These are phyloP conservation scores for Australoheros scitulus DNA, from an alignment of 2,113 vertebrate species.

Conservation along the genomic window DNA sequence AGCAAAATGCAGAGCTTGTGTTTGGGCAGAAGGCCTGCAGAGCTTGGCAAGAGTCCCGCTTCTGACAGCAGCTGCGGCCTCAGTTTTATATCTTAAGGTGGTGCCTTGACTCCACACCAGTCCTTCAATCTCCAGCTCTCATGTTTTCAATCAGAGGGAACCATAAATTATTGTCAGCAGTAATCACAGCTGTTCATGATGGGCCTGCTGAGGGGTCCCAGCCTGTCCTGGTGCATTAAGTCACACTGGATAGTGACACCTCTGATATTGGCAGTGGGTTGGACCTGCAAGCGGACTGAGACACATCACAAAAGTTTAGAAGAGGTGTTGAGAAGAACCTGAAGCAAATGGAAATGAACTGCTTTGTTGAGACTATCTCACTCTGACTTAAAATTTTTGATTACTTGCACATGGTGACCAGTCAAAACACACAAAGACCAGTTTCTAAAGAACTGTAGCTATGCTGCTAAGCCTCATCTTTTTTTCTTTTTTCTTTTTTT, in stretches of 20 bases:
- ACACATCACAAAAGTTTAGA: conserved; percentile 51
- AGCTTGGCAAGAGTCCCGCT: conserved; percentile 64
- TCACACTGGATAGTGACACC: conserved; percentile 63
- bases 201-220: conserved; percentile 68
- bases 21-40: conserved; percentile 71
- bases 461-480: background rate
- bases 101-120: conserved; percentile 61
- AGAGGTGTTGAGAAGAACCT: conserved; percentile 45
- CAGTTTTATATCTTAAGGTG: conserved; percentile 79
- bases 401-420: background rate
- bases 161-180: conserved; percentile 80
- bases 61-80: conserved; percentile 76
- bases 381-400: background rate
- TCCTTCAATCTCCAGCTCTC: conserved; percentile 63
- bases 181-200: conserved; percentile 76
- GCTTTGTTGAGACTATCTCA: conserved; percentile 1
- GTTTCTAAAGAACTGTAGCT: background rate
- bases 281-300: conserved; percentile 43
- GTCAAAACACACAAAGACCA: background rate
- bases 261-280: conserved; percentile 50
- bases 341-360: conserved; percentile 57
- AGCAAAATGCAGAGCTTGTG: conserved; percentile 41
- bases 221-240: conserved; percentile 72
- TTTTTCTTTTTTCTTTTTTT: background rate
- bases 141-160: conserved; percentile 74